These are phyloP conservation scores for Planiliza haematocheilus DNA, from an alignment of 2,113 vertebrate species.

Conservation along the genomic window DNA sequence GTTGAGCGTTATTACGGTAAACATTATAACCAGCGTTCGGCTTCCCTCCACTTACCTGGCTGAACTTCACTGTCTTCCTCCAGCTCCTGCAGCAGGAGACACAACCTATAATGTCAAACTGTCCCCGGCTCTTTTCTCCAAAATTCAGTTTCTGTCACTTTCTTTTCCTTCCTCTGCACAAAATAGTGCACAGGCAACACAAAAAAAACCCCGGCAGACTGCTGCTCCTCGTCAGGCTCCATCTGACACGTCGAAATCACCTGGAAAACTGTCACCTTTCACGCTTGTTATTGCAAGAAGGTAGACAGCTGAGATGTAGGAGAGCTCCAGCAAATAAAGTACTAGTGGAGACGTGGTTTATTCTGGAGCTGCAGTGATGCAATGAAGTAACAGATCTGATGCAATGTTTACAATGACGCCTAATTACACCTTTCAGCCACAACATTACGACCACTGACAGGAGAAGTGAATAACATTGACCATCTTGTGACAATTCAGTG, in stretches of 20 bases:
- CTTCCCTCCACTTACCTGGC: background rate
- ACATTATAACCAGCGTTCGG: background rate
- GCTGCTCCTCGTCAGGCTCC: conserved; percentile 21
- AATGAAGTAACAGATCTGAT: too few relatives aligned
- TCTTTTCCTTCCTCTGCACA: conserved; percentile 8
- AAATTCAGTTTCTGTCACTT: background rate
- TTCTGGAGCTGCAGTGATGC: too few relatives aligned
- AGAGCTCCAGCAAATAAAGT: too few relatives aligned
- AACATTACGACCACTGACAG: too few relatives aligned
- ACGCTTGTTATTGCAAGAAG: background rate
- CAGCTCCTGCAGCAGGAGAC: background rate
- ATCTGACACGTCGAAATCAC: conserved; percentile 14
- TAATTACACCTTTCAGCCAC: too few relatives aligned
- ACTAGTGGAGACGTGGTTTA: too few relatives aligned
- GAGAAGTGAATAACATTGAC: too few relatives aligned
- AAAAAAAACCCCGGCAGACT: background rate
- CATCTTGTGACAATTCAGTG: too few relatives aligned
- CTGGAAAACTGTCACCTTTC: conserved; percentile 35
- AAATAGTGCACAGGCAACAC: conserved; percentile 22
- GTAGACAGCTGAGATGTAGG: background rate
- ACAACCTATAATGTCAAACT: background rate
- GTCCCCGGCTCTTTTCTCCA: background rate
- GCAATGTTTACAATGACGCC: too few relatives aligned
- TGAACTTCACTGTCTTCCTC: background rate
- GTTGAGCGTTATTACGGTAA: background rate